Evolutionary conservation across 2,113 vertebrate species (phyloP).

Genomic region (Pelvicachromis taeniatus): DNA sequence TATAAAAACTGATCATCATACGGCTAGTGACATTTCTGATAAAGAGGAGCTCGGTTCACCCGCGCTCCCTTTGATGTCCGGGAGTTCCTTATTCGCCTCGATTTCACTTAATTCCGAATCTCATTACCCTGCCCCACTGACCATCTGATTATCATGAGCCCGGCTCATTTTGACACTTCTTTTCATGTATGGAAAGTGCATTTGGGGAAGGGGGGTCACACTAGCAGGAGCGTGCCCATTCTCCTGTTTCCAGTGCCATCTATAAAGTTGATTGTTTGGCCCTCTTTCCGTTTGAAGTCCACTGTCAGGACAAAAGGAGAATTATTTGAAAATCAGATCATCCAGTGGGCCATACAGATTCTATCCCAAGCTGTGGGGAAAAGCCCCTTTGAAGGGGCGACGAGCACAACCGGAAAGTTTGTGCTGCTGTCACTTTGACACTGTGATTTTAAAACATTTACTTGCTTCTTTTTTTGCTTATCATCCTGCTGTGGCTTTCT

Average conservation of each 20-base stretch:
- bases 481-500: constrained; percentile 41
- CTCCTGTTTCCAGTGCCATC: constrained; percentile 33
- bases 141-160: constrained; percentile 35
- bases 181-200: constrained; percentile 47
- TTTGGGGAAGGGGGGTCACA: neutral
- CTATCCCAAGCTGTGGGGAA: constrained; percentile 18
- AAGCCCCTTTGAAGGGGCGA: constrained; percentile 20
- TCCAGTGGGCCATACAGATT: constrained; percentile 32
- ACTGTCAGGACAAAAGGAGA: constrained; percentile 36
- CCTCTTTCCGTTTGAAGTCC: constrained; percentile 22
- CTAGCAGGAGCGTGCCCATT: neutral
- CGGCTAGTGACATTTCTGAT: constrained; percentile 28
- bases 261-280: constrained; percentile 16
- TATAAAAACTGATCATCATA: constrained; percentile 54
- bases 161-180: constrained; percentile 44
- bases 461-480: neutral
- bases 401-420: constrained; percentile 39
- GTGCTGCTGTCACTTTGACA: constrained; percentile 32
- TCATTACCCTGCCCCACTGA: constrained; percentile 42
- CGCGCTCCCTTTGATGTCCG: constrained; percentile 41
- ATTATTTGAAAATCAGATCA: constrained; percentile 50
- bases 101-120: constrained; percentile 57
- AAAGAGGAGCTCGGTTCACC: constrained; percentile 5
- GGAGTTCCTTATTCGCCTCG: constrained; percentile 2
- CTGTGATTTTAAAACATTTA: constrained; percentile 32